Percentiles rank a stretch among this genome's conserved stretches.
These are phyloP conservation scores for Falco concolor DNA, from an alignment of 2,797 vertebrate genomes.

Conservation along the genomic window DNA sequence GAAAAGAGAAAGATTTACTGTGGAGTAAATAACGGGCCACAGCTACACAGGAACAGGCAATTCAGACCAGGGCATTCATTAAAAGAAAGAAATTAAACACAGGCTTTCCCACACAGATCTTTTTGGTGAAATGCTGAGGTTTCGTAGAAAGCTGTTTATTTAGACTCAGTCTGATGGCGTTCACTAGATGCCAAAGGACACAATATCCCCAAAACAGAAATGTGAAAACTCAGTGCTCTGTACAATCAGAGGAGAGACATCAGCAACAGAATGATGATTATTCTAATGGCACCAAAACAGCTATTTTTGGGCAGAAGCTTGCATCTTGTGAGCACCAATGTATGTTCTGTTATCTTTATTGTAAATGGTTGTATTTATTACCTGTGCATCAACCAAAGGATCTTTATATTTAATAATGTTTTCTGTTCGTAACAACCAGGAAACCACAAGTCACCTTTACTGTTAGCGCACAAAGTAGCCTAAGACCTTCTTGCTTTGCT, in stretches of 20 bases:
- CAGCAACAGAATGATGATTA: background rate
- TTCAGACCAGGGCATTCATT: background rate
- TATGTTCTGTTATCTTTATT: background rate
- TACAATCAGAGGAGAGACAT: background rate
- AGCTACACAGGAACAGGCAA: background rate
- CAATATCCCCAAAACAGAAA: background rate
- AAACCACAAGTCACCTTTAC: background rate
- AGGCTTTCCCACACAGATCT: background rate
- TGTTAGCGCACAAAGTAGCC: background rate
- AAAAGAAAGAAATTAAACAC: background rate
- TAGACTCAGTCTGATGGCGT: background rate
- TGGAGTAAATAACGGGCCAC: background rate
- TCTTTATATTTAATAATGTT: background rate
- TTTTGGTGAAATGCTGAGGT: background rate
- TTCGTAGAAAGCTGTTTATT: background rate
- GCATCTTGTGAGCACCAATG: background rate
- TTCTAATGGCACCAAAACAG: background rate
- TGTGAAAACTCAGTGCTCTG: background rate
- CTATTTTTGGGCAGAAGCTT: background rate
- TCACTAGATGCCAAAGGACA: background rate
- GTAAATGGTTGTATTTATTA: background rate
- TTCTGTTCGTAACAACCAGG: background rate
- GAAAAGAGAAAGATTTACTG: conserved; percentile 6
- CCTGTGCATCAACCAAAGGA: background rate
- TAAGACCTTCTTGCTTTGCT: background rate